Evolutionary conservation across 2,113 vertebrate species (phyloP).

Genomic region (Cyprinodon brontotheroides): DNA sequence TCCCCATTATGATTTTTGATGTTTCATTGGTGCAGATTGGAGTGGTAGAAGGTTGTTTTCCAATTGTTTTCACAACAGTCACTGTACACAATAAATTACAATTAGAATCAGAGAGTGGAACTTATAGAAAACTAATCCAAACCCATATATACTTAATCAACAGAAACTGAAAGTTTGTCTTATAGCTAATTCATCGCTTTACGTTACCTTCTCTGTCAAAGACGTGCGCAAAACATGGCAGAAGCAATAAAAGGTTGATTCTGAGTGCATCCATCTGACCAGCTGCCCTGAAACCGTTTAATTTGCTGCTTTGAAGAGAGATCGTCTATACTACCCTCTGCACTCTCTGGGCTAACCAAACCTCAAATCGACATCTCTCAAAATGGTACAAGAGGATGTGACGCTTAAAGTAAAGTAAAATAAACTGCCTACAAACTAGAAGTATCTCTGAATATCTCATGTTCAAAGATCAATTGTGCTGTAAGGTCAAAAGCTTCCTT

Average conservation of each 20-base stretch:
- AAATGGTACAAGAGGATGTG: background rate
- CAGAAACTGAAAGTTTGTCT: background rate
- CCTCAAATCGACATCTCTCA: background rate
- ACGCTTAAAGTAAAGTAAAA: background rate
- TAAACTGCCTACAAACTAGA: background rate
- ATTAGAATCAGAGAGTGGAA: background rate
- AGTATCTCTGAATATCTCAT: background rate
- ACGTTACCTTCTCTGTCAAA: background rate
- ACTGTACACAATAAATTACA: background rate
- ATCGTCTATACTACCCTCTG: background rate
- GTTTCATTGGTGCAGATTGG: conserved; percentile 1
- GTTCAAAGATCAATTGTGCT: too few relatives aligned
- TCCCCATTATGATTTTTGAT: rapidly evolving
- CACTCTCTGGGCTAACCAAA: background rate
- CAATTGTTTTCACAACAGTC: background rate
- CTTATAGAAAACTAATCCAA: background rate
- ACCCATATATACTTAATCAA: background rate
- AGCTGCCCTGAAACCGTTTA: background rate
- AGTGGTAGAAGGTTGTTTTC: background rate
- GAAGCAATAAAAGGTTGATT: background rate
- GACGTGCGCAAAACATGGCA: background rate
- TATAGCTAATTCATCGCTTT: background rate
- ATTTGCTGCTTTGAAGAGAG: background rate
- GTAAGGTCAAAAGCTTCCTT: too few relatives aligned
- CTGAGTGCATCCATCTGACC: background rate